phyloP scores from a whole-genome alignment of 2,113 vertebrate genomes.

The Brienomyrus longianalis region DNA sequence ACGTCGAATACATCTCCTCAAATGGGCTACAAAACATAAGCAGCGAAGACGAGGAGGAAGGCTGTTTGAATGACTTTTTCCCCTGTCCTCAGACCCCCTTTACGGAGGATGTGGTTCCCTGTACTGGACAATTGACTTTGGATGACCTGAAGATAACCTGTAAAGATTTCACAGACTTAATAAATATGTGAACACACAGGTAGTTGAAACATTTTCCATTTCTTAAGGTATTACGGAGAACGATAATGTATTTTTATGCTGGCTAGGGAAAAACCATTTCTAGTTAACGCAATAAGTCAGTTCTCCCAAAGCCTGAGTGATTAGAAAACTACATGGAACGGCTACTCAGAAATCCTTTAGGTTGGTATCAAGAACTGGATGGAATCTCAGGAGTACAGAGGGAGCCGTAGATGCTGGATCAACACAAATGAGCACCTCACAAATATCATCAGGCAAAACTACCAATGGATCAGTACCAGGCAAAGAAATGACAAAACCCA shows the following conservation, averaged over 20 bases:
- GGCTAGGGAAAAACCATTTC: neutral
- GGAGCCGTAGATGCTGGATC: neutral
- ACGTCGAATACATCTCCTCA: slow-evolving; percentile 52
- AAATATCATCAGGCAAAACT: neutral
- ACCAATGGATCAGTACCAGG: neutral
- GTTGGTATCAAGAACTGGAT: neutral
- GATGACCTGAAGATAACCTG: slow-evolving; percentile 60
- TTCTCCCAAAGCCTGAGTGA: neutral
- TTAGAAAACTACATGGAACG: neutral
- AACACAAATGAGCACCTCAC: neutral
- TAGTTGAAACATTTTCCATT: neutral
- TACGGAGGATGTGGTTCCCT: slow-evolving; percentile 21
- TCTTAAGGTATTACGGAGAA: neutral
- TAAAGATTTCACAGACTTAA: slow-evolving; percentile 40
- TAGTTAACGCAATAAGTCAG: neutral
- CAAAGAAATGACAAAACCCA: neutral
- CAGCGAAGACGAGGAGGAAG: slow-evolving; percentile 21
- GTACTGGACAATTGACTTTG: slow-evolving; percentile 54
- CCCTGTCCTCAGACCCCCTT: slow-evolving; percentile 40
- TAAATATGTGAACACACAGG: neutral
- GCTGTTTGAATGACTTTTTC: slow-evolving; percentile 36
- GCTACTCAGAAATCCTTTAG: neutral
- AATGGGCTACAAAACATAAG: slow-evolving; percentile 21
- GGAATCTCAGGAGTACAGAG: neutral
- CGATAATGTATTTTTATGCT: neutral